Evolutionary conservation across 2,888 invertebrate species (phyloP).

Genomic region (Julus scandinavius): DNA sequence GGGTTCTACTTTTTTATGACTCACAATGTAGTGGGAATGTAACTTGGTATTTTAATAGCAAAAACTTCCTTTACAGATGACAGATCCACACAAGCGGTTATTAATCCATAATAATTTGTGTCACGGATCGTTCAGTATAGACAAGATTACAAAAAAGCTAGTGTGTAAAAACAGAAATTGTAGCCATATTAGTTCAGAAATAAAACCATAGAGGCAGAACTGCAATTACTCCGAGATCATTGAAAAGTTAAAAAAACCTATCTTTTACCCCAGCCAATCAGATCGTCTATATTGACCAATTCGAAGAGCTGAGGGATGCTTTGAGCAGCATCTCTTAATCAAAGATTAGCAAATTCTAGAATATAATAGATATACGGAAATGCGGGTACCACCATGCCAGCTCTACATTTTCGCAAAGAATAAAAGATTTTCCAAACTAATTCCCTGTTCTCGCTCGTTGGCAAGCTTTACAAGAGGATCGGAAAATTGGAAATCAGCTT

Average conservation of each 20-base stretch:
- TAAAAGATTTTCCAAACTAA: slow-evolving; percentile 42
- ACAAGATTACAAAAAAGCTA: background rate
- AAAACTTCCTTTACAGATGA: too few relatives aligned
- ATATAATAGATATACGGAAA: slow-evolving; percentile 31
- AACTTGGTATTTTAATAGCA: too few relatives aligned
- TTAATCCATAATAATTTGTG: background rate
- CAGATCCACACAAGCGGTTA: too few relatives aligned
- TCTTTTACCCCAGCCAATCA: background rate
- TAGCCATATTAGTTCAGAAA: background rate
- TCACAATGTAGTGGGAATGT: too few relatives aligned
- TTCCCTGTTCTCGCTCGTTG: background rate
- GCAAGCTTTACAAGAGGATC: background rate
- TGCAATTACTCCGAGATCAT: background rate
- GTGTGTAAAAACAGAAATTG: background rate
- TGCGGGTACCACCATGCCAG: slow-evolving; percentile 25
- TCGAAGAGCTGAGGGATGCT: background rate
- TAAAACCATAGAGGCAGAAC: background rate
- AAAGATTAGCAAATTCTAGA: slow-evolving; percentile 45
- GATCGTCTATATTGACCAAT: background rate
- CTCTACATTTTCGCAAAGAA: slow-evolving; percentile 36
- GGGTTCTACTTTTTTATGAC: too few relatives aligned
- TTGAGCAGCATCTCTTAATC: slow-evolving; percentile 8
- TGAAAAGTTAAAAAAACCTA: background rate
- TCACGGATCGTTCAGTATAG: background rate
- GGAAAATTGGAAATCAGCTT: background rate